Percentiles rank a stretch among this genome's conserved stretches.
These are phyloP conservation scores for Ovis canadensis DNA, from an alignment of 2,113 vertebrate genomes.

Conservation along the genomic window DNA sequence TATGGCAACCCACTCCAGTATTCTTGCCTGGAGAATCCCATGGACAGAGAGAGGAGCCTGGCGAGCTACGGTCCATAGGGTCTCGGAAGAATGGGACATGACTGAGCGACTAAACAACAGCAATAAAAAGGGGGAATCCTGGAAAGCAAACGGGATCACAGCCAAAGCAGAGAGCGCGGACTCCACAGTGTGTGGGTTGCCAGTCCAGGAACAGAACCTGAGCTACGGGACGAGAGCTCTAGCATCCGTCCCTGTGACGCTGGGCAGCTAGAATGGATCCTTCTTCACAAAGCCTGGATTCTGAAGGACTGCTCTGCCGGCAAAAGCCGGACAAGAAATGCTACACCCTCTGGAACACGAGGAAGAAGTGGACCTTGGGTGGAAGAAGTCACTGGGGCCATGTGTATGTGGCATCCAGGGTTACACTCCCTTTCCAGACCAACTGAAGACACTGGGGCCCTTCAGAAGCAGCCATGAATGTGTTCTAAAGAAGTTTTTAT, in stretches of 20 bases:
- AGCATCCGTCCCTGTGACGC: rapidly evolving
- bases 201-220: not conserved
- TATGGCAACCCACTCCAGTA: not conserved
- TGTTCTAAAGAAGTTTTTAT: not conserved
- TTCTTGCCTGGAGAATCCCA: not conserved
- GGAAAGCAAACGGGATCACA: not conserved
- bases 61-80: rapidly evolving
- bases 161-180: not conserved
- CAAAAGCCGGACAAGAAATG: not conserved
- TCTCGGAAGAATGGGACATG: not conserved
- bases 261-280: too few species aligned
- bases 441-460: not conserved
- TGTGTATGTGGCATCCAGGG: not conserved
- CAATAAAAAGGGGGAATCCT: not conserved
- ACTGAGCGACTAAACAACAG: not conserved
- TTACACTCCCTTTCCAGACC: not conserved
- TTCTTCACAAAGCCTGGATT: not conserved
- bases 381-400: not conserved
- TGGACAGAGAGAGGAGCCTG: not conserved
- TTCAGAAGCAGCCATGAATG: not conserved
- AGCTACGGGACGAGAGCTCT: rapidly evolving
- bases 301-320: not conserved
- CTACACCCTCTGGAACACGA: rapidly evolving
- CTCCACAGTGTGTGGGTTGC: not conserved
- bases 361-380: not conserved